phyloP scores from a whole-genome alignment of 2,888 invertebrate species.

The Leucoma salicis region DNA sequence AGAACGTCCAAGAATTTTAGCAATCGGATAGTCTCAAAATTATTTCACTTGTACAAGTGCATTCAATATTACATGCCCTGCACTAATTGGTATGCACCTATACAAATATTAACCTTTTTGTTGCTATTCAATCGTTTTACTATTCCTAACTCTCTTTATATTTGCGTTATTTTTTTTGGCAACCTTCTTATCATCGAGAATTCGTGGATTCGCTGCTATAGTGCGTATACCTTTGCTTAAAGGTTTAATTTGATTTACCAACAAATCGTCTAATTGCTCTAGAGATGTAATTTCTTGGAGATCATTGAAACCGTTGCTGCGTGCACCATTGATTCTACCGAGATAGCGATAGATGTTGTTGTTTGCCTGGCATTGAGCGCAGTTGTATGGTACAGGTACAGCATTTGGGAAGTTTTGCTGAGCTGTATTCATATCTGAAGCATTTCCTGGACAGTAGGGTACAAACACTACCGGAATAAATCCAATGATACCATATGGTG shows the following conservation, averaged over 20 bases:
- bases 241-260: conserved; percentile 67
- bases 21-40: conserved; percentile 74
- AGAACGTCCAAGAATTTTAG: conserved; percentile 71
- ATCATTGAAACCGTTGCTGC: conserved; percentile 59
- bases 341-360: conserved; percentile 57
- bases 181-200: conserved; percentile 46
- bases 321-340: conserved; percentile 60
- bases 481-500: conserved; percentile 85
- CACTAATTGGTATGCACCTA: background rate
- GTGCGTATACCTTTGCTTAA: conserved; percentile 55
- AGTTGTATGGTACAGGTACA: conserved; percentile 83
- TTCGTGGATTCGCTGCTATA: conserved; percentile 57
- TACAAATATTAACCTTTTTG: background rate
- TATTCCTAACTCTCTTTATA: background rate
- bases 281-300: conserved; percentile 67
- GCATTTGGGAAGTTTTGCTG: conserved; percentile 84
- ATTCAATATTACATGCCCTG: background rate
- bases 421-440: conserved; percentile 67
- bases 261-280: conserved; percentile 60
- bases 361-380: conserved; percentile 79
- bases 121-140: background rate
- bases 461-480: conserved; percentile 87
- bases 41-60: conserved; percentile 28
- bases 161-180: background rate
- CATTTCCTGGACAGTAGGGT: conserved; percentile 84